A percentile compares a stretch with the other conserved stretches of the same genome.
Evolutionary conservation across 2,113 vertebrate species (phyloP).

Genomic region (Tichodroma muraria): DNA sequence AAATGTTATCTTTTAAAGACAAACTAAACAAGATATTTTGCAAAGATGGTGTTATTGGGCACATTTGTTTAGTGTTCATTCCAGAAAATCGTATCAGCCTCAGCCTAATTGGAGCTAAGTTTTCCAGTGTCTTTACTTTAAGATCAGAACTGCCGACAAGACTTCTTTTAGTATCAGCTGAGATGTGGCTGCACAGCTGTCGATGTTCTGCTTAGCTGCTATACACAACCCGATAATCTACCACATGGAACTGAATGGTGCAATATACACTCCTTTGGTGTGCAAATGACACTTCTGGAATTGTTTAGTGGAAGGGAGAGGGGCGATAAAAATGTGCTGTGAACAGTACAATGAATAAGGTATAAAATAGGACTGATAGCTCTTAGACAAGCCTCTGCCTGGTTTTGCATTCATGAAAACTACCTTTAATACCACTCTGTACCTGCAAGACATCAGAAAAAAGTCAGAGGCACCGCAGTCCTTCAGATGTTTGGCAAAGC

Average conservation of each 20-base stretch:
- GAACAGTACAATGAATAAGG: background rate
- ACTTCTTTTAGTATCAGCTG: background rate
- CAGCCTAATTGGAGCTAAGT: constrained; percentile 10
- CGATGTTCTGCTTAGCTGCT: background rate
- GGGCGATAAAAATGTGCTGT: background rate
- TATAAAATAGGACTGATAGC: background rate
- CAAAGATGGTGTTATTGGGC: background rate
- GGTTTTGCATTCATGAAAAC: background rate
- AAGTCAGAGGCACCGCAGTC: background rate
- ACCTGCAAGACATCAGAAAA: background rate
- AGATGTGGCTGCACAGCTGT: constrained; percentile 16
- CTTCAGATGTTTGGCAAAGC: constrained; percentile 33
- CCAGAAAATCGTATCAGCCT: background rate
- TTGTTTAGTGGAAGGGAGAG: background rate
- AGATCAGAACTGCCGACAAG: background rate
- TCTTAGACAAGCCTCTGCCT: background rate
- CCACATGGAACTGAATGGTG: background rate
- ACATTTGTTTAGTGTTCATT: background rate
- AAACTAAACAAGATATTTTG: background rate
- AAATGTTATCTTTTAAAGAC: background rate
- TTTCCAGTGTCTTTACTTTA: constrained; percentile 25
- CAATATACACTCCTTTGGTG: background rate
- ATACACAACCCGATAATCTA: background rate
- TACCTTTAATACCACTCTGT: background rate
- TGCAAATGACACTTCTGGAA: background rate